Evolutionary conservation across 2,113 vertebrate genomes (phyloP).

Genomic region (Amphiprion ocellaris): DNA sequence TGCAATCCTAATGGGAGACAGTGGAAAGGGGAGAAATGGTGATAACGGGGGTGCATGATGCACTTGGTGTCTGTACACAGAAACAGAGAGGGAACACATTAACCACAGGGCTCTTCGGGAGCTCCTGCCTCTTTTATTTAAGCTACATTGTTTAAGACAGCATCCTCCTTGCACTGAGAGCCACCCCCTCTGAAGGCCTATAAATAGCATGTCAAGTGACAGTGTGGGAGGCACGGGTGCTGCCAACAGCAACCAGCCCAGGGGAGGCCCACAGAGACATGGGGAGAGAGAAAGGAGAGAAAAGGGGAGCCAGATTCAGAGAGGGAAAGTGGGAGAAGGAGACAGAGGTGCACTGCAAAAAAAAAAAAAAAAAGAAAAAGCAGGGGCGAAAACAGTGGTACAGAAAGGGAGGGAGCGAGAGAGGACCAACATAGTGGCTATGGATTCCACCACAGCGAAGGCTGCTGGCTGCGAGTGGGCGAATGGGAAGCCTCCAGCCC

Average conservation of each 20-base stretch:
- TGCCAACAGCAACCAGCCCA: constrained; percentile 83
- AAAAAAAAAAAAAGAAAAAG: constrained; percentile 29
- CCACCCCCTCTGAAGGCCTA: constrained; percentile 84
- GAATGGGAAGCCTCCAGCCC: constrained; percentile 73
- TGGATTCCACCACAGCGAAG: constrained; percentile 77
- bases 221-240: constrained; percentile 83
- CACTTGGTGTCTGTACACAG: constrained; percentile 50
- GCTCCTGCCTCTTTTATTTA: constrained; percentile 80
- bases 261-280: constrained; percentile 79
- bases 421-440: constrained; percentile 64
- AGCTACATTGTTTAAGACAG: constrained; percentile 84
- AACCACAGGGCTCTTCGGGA: constrained; percentile 70
- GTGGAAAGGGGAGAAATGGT: constrained; percentile 9
- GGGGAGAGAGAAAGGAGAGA: constrained; percentile 56
- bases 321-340: constrained; percentile 58
- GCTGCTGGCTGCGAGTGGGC: constrained; percentile 72
- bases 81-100: constrained; percentile 59
- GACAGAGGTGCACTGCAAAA: constrained; percentile 52
- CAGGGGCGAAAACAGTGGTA: constrained; percentile 51
- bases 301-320: constrained; percentile 42
- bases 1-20: background rate
- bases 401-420: constrained; percentile 56
- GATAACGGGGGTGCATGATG: constrained; percentile 21
- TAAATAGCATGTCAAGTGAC: constrained; percentile 85
- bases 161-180: constrained; percentile 82